These are phyloP conservation scores for Aythya baeri DNA, from an alignment of 2,113 vertebrate species.

Conservation along the genomic window DNA sequence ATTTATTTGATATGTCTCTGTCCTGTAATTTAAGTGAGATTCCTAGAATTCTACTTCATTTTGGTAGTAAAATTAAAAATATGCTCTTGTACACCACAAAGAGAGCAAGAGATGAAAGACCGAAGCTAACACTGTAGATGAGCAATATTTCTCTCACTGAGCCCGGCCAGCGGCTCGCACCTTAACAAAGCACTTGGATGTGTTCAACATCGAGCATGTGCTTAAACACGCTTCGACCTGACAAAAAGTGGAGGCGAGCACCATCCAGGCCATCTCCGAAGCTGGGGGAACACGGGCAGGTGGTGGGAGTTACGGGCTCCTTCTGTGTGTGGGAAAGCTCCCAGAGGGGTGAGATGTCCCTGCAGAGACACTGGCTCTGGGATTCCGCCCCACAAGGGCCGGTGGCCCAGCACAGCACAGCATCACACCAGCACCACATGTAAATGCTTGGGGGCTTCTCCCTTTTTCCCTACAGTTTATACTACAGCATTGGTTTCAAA, in stretches of 20 bases:
- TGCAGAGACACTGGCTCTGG: too few relatives aligned
- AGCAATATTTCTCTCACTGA: accelerated
- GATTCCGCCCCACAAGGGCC: too few relatives aligned
- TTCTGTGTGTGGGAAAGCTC: too few relatives aligned
- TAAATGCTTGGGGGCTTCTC: neutral
- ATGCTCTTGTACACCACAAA: accelerated
- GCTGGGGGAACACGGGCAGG: neutral
- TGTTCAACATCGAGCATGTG: neutral
- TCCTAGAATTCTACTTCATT: neutral
- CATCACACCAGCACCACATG: neutral
- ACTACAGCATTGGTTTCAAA: accelerated
- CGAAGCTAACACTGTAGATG: accelerated
- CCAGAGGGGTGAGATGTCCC: too few relatives aligned
- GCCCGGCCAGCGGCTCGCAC: accelerated
- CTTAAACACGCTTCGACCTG: neutral
- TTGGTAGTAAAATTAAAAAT: neutral
- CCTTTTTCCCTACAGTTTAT: accelerated
- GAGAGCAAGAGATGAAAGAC: neutral
- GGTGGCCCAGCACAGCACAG: too few relatives aligned
- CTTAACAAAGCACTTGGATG: accelerated
- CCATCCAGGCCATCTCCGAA: neutral
- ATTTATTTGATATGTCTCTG: accelerated
- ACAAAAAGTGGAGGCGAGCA: neutral
- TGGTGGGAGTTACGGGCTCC: neutral
- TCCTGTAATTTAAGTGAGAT: neutral